Base-by-base conservation (phyloP, 2,888 invertebrate genomes). In the Caenorhabditis zanzibari region DNA sequence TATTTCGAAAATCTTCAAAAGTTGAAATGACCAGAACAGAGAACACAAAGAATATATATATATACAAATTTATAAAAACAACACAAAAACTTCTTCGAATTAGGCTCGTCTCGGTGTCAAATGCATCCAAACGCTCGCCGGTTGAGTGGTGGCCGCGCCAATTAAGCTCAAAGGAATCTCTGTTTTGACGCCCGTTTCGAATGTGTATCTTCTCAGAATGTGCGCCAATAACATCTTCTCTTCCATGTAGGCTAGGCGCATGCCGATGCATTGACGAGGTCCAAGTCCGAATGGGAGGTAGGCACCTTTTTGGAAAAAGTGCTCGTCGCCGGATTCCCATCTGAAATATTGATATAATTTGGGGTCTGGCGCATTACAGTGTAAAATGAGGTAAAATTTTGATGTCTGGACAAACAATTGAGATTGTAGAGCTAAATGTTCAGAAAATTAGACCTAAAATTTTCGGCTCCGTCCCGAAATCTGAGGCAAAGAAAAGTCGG, bases 191-290 rank as follows among this genome's bases (percentile, higher is more conserved):
- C 77, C 74, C 24, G 66, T 76, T 16, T 68, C 63, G 49, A 90
- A 74, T 10, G 69, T 68, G 74, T 82, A 90, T 56, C 80, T 74
- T 16, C 83, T 69, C 7, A 91, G 75, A 24, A 91, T 61, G 32
- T 84, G 84, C 4, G 84, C 83, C 10, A 91, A 71, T 0, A 88
- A 81, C 66, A 89, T 38, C 59, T 91, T 91, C 61, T 88, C 87
- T 71, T 91, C 91, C 83, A 91, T 77, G 49, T 85, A 86, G 9
- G 90, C 91, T 61, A 91, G 59, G 41, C 90, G 80, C 88, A 90
- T 87, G 81, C 90, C 90, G 38, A 91, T 87, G 69, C 91, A 91
- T 19, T 84, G 82, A 69, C 91, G 72, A 0, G 91, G 91, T 4
- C 91, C 91, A 1, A 79, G 84, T 7, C 91, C 91, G 75, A 88